Base-by-base conservation (phyloP, 2,888 invertebrate species). In the Drosophila meridionalis region DNA sequence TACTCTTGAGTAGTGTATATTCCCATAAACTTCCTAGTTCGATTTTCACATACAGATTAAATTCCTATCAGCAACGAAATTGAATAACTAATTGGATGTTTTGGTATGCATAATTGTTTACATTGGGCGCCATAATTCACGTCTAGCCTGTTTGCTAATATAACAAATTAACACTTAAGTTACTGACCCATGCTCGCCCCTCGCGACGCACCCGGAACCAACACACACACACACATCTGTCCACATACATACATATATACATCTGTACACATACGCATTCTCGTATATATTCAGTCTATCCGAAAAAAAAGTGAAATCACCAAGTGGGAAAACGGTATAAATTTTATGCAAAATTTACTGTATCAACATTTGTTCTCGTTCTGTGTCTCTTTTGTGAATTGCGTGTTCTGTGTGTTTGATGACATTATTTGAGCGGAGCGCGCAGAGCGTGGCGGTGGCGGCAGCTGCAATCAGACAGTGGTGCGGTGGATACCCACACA, bases 311-410 rank as follows among this genome's bases (percentile, higher is more conserved):
- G 42, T 8, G 12, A 48, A 40, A 48, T 47, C 30, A 30, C 40
- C 12, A 40, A 52, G 32, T 52, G 20, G 34, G 28, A 65, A 57
- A 80, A 80, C 76, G 55, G 66, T 62, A 72, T 66, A 63, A 68
- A 64, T 82, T 75, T 58, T 69, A 71, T 83, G 68, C 79, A 65
- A 66, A 78, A 76, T 77, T 82, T 67, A 72, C 69, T 79, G 63
- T 66, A 69, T 78, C 73, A 81, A 81, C 73, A 81, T 59, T 83
- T 69, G 69, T 59, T 63, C 80, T 43, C 66, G 55, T 60, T n/a
- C n/a, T n/a, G 30, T 43, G 11, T 77, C 56, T 14, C 9, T 43
- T 53, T n/a, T n/a, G n/a, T n/a, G n/a, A n/a, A n/a, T n/a, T n/a
- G 56, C 68, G 66, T 67, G 55, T 59, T 72, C 70, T 43, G 63